Evolutionary conservation across 1,140 invertebrate genomes (phyloP), one percentile per base, ranked within the genome.

Genomic region (Lordiphosa stackelbergi): DNA sequence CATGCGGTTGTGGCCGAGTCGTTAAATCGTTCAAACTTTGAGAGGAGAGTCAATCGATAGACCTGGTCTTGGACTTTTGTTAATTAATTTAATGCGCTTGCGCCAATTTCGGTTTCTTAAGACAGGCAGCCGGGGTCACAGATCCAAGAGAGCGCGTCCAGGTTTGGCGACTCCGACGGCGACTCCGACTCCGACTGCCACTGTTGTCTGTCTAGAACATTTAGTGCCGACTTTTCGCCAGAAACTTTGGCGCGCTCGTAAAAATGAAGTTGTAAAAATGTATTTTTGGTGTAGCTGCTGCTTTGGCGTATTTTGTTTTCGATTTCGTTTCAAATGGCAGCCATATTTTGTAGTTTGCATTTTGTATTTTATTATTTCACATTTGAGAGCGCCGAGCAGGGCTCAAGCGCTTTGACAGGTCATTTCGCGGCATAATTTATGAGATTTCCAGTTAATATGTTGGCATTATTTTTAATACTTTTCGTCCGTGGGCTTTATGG

Each of bases 361-460:
- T 79, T 70, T 65, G 73, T 57, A 51, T 31, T 31, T 31, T 31
- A 31, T 31, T 31, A 31, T 31, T 31, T 31, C 28, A 31, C 28
- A 31, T 31, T 31, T 31, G 28, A 31, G 28, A 31, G 28, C 28
- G 28, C 6, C 28, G 28, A 7, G 35, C 8, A 31, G 51, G 16
- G 60, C 8, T 6, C 6, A n/a, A 45, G 28, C 28, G 28, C 40
- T 47, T 63, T 45, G 53, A 19, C 35, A 78, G 74, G 75, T 66
- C 74, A 74, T 79, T 79, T 55, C 56, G 34, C 7, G 55, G 57
- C 11, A 59, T 81, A 81, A 79, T 79, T 81, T 79, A 79, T 43
- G 75, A 63, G 52, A 79, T 79, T 79, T 79, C 74, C 74, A 81
- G 75, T 78, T 79, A 79, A 79, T 79, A 79, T 69, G 69, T 58